Conservation (phyloP, 2,888 invertebrate genomes). For the Unio pictorum region DNA sequence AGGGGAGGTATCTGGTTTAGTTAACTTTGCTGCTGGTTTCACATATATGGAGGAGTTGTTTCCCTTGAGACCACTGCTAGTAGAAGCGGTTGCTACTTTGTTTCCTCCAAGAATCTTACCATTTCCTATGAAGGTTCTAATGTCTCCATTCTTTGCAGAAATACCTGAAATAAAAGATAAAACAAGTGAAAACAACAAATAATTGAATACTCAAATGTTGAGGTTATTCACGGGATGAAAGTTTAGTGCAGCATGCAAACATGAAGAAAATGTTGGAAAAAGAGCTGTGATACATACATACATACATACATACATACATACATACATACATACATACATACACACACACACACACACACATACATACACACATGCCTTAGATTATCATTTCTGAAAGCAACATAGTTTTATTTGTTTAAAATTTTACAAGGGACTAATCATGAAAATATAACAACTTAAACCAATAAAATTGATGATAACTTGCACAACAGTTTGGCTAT, state of each 20-base stretch:
- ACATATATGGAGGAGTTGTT: too few species aligned
- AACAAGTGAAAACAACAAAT: not conserved
- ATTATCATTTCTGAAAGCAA: too few species aligned
- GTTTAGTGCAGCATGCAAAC: too few species aligned
- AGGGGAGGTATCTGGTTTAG: too few species aligned
- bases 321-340: not conserved
- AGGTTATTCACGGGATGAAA: not conserved
- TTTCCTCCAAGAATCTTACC: slow-evolving; percentile 38
- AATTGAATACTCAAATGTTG: not conserved
- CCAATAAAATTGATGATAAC: too few species aligned
- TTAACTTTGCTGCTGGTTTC: too few species aligned
- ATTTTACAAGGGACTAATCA: too few species aligned
- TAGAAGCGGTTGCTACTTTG: not conserved
- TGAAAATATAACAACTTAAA: too few species aligned
- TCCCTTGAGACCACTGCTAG: not conserved
- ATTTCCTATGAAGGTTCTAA: slow-evolving; percentile 47
- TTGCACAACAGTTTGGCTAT: too few species aligned
- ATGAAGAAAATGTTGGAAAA: slow-evolving; percentile 3
- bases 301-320: slow-evolving; percentile 1
- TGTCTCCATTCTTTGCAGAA: slow-evolving; percentile 40
- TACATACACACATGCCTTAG: not conserved
- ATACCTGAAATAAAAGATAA: slow-evolving; percentile 11
- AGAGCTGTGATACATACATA: too few species aligned
- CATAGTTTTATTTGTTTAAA: too few species aligned
- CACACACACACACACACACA: not conserved